Evolutionary conservation across 2,888 invertebrate species (phyloP), one percentile per base, ranked within the genome.

Genomic region (Balanococcus diminutus): DNA sequence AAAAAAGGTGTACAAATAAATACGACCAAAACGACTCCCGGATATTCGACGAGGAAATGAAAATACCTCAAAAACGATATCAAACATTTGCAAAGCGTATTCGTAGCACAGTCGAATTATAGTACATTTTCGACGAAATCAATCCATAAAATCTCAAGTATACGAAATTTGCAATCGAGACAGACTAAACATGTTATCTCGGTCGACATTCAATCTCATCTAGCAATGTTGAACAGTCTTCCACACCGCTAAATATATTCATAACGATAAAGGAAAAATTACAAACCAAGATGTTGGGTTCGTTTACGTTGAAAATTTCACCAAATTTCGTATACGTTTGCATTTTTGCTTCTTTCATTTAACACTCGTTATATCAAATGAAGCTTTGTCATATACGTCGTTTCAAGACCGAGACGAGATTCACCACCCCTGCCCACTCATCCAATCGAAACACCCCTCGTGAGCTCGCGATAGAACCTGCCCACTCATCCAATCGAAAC

Each of bases 311-410:
- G 28, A 67, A 31, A 67, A 67, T 67, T 67, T 9, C 28, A 5
- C 28, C 14, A 67, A 25, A 67, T 67, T 67, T 67, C 25, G 67
- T 14, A 67, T 28, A 67, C 67, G 25, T 67, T 67, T 25, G 67
- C 67, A 67, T 67, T 67, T 67, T 67, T 67, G 67, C 67, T 67
- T 67, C 67, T 67, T 67, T 67, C 28, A 67, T 67, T 67, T 67
- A 28, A 14, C 67, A 31, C 67, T 67, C 67, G 25, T 67, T 67
- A 67, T 67, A 67, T 67, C 67, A 28, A 67, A 67, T 16, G 67
- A 67, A 67, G 67, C 67, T 67, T 28, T 6, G 67, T 67, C 28
- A 67, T 28, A 46, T 46, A 56, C 19, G 22, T 56, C 22, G 22
- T 22, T 56, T 22, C 22, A 56, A 4, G 36, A 42, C 6, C 46